Base-by-base conservation (phyloP, 2,113 vertebrate species). In the Dicentrarchus labrax region DNA sequence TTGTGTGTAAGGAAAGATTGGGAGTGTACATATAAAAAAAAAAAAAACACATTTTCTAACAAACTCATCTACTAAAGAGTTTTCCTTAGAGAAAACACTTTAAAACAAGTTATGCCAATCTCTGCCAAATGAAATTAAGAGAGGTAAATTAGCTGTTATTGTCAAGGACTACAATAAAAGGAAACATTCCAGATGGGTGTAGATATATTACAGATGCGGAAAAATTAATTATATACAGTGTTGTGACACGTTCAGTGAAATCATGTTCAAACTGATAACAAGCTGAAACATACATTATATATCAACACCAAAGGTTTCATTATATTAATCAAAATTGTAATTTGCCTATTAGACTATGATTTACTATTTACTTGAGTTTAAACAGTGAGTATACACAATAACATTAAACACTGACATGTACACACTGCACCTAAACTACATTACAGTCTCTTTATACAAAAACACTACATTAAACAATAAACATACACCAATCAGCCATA, bases 41-140 rank as follows among this genome's bases (percentile, higher is more conserved):
- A 17, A 50, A 51, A 30, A 54, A 47, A 57, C 22, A 66, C 8
- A 65, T 30, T 64, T 57, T 64, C 11, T 5, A 75, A 61, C 67
- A 72, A 72, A 64, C 43, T 38, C 51, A 30, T 66, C 53, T 21
- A 41, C 50, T 11, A 50, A 76, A 64, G 13, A 13, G 3, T 76
- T 69, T 85, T 48, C 68, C 80, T 59, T 59, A 30, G 65, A 76
- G 72, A 64, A 72, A 87, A 75, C 64, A 43, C 57, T 86, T 64
- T 22, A 65, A 30, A 80, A 21, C 16, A 77, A 72, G 36, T 76
- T 30, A 72, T 74, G 78, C 54, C 53, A 67, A n/a, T 65, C 56
- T 82, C 62, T 50, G 19, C 72, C 84, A 64, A 62, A 89, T 64
- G 59, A 88, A 88, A 81, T 69, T 15, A 74, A 78, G 80, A 16